A percentile compares a stretch with the other conserved stretches of the same genome.
Evolutionary conservation across 2,797 vertebrate species (phyloP).

Genomic region (Coccyzus lansbergi): DNA sequence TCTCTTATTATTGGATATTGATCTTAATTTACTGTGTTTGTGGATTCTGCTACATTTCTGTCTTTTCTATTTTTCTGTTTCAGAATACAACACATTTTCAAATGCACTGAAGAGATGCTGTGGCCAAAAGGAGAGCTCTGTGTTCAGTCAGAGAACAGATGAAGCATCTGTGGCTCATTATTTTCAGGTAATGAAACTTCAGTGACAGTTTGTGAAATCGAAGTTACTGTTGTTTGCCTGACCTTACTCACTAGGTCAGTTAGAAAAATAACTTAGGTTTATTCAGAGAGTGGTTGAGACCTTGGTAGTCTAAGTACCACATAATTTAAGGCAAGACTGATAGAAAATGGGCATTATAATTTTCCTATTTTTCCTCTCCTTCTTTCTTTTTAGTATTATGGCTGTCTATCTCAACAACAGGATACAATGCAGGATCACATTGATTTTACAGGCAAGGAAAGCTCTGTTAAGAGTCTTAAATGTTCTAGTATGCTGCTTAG

Average conservation of each 20-base stretch:
- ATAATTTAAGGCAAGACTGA: not conserved
- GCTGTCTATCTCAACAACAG: slow-evolving; percentile 83
- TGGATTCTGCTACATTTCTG: not conserved
- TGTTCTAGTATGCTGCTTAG: not conserved
- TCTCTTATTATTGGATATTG: not conserved
- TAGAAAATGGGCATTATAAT: not conserved
- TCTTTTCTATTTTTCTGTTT: slow-evolving; percentile 6
- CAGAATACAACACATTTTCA: slow-evolving; percentile 77
- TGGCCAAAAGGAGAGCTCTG: slow-evolving; percentile 38
- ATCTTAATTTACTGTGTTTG: not conserved
- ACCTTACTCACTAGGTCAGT: not conserved
- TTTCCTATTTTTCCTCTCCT: not conserved
- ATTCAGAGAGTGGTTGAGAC: not conserved
- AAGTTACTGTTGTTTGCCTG: not conserved
- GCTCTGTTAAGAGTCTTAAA: not conserved
- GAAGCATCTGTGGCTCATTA: slow-evolving; percentile 69
- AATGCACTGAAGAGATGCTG: slow-evolving; percentile 59
- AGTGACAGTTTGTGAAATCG: not conserved
- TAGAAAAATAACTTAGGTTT: not conserved
- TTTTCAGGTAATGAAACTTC: slow-evolving; percentile 70
- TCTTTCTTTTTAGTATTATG: slow-evolving; percentile 78
- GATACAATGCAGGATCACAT: slow-evolving; percentile 83
- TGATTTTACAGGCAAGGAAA: slow-evolving; percentile 86
- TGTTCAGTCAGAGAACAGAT: slow-evolving; percentile 73
- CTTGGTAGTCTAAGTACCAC: not conserved